Conservation (phyloP, 2,113 vertebrate species). For the Strix aluco region DNA sequence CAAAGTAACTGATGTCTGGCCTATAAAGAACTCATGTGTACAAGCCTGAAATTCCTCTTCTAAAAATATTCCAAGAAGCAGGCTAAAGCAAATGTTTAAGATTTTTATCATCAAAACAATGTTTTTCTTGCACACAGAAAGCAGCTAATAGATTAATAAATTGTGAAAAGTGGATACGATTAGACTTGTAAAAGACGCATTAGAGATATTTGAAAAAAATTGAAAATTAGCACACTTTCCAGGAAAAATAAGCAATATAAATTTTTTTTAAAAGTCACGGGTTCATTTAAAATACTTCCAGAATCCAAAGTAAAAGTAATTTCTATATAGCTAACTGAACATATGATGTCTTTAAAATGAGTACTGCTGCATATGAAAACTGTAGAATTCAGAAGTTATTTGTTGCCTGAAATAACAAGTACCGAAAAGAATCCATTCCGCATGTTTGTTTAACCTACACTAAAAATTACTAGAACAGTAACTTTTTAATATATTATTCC, state of each 20-base stretch:
- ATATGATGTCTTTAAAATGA: not conserved
- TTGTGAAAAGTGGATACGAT: not conserved
- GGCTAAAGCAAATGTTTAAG: not conserved
- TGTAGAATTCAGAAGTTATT: not conserved
- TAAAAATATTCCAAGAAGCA: not conserved
- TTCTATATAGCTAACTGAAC: not conserved
- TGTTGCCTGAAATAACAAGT: not conserved
- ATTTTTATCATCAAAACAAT: slow-evolving; percentile 25
- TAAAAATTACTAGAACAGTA: not conserved
- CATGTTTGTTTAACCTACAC: not conserved
- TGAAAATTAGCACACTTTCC: not conserved
- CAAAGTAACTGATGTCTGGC: not conserved
- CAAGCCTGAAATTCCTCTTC: not conserved
- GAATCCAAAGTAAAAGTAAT: not conserved
- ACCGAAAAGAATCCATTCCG: not conserved
- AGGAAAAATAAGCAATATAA: not conserved
- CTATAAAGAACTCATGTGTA: not conserved
- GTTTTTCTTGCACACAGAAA: not conserved
- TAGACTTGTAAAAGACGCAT: not conserved
- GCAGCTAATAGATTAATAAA: not conserved
- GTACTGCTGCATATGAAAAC: not conserved
- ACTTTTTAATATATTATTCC: not conserved
- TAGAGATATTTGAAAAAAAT: not conserved
- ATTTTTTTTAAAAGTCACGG: not conserved
- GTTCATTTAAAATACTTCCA: not conserved